Conservation (phyloP, 2,888 invertebrate species). For the Scaptomyza tumidula region DNA sequence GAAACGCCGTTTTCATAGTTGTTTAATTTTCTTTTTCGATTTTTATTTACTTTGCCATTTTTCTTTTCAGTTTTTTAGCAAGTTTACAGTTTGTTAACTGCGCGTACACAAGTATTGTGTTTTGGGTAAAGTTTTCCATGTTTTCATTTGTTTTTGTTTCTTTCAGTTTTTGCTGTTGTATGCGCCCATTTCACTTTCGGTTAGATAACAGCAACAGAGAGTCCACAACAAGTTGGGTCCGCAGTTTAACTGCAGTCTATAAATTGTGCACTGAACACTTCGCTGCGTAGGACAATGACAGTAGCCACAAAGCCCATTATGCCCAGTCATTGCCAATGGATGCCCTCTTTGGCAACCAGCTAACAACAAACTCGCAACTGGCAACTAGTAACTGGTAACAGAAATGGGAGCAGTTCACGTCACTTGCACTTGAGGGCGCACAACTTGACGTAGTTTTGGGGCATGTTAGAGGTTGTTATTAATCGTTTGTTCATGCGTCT, state of each 20-base stretch:
- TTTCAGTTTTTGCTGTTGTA: conserved; percentile 26
- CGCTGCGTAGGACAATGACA: conserved; percentile 55
- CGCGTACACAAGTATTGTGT: conserved; percentile 56
- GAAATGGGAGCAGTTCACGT: conserved; percentile 53
- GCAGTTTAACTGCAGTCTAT: conserved; percentile 32
- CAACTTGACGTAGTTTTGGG: conserved; percentile 15
- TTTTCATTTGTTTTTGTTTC: conserved; percentile 38
- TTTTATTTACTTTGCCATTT: conserved; percentile 56
- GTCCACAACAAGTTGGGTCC: conserved; percentile 13
- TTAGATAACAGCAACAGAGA: conserved; percentile 60
- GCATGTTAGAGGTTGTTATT: conserved; percentile 23
- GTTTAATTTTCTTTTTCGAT: conserved; percentile 34
- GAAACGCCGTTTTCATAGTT: conserved; percentile 29
- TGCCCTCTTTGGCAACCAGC: conserved; percentile 24
- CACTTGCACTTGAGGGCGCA: conserved; percentile 39
- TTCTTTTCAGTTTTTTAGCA: conserved; percentile 60
- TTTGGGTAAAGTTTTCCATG: conserved; percentile 59
- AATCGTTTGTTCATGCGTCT: conserved; percentile 27
- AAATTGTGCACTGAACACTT: conserved; percentile 40
- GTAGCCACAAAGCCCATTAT: conserved; percentile 28
- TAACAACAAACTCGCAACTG: neutral
- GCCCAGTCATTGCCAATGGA: conserved; percentile 52
- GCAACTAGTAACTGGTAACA: conserved; percentile 9
- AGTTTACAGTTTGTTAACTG: conserved; percentile 74
- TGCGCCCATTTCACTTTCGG: conserved; percentile 70